Base-by-base conservation (phyloP, 2,797 vertebrate species). In the Peromyscus nudipes region DNA sequence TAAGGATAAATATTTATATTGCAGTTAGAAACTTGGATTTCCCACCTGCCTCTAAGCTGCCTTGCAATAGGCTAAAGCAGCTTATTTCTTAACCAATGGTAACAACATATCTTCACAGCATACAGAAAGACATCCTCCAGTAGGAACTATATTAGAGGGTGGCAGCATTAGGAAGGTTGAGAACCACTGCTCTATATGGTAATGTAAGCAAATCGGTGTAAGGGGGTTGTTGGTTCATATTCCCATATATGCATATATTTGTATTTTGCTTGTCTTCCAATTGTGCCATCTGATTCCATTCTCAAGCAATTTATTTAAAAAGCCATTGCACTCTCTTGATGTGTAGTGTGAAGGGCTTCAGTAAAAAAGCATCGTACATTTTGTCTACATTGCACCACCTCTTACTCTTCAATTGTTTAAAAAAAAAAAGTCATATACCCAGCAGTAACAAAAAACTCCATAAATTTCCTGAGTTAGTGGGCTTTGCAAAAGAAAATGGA, bases 251-350 rank as follows among this genome's bases (percentile, higher is more conserved):
- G 4, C 77, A 55, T 55, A 16, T 10, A 55, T 55, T 16, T 55
- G 17, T 62, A 62, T 62, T 96, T 96, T 93, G 71, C 55, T 79
- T 73, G 17, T 80, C 57, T 92, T 93, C 40, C 34, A 64, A 81
- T 67, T 79, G 69, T 65, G 34, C 88, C n/a, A 43, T 87, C 83
- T 52, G 46, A 75, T 90, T 85, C 49, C 34, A 31, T 69, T 91
- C 94, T 67, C 62, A 95, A 85, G 46, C 1, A 12, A 6, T 82
- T 85, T 94, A 67, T 96, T 90, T 90, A 71, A 91, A 90, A 55
- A 62, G 64, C 49, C 67, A 19, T 69, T 84, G 52, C 14, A 4
- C 83, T 79, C n/a, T 69, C 49, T 52, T 52, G 49, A 52, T 52
- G 49, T 52, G 49, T 52, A 86, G 23, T 7, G 7, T 49, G 64